Percentiles rank a stretch among this genome's conserved stretches.
Evolutionary conservation across 64 coral and sea anemone genomes (phyloP).

Genomic region (Porites lutea): DNA sequence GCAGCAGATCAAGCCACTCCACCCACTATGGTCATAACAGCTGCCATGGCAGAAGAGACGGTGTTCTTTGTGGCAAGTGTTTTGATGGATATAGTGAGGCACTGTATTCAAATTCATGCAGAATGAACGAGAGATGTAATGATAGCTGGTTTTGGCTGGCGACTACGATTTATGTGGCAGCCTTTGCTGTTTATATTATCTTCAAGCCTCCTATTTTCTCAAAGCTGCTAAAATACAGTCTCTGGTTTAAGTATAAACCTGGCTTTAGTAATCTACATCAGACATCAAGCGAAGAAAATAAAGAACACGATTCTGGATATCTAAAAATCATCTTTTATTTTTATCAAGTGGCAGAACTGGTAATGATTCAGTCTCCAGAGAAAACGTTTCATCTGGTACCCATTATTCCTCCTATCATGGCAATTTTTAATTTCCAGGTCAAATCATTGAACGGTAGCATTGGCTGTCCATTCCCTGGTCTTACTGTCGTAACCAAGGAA

Average conservation of each 20-base stretch:
- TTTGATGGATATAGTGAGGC: conserved; percentile 56
- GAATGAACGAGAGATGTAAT: conserved; percentile 50
- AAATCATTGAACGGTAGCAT: conserved; percentile 32
- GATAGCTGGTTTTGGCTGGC: conserved; percentile 86
- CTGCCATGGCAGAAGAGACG: conserved; percentile 60
- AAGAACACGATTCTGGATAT: conserved; percentile 57
- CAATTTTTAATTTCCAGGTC: conserved; percentile 86
- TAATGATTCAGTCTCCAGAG: conserved; percentile 36
- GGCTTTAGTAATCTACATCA: not conserved
- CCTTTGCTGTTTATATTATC: conserved; percentile 63
- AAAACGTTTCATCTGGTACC: conserved; percentile 19
- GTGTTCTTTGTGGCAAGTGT: conserved; percentile 75
- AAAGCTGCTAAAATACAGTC: conserved; percentile 23
- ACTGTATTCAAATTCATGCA: conserved; percentile 73
- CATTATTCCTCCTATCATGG: conserved; percentile 72
- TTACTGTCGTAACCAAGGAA: conserved; percentile 75
- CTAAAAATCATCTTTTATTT: conserved; percentile 86
- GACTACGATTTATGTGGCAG: not conserved
- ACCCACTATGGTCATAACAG: conserved; percentile 8
- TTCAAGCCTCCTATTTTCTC: conserved; percentile 57
- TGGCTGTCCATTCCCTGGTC: conserved; percentile 82
- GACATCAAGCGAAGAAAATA: not conserved
- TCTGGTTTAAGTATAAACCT: conserved; percentile 52
- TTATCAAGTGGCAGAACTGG: conserved; percentile 76
- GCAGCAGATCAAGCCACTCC: not conserved